Evolutionary conservation across 2,113 vertebrate genomes (phyloP), one percentile per base, ranked within the genome.

Genomic region (Elephantulus edwardii): DNA sequence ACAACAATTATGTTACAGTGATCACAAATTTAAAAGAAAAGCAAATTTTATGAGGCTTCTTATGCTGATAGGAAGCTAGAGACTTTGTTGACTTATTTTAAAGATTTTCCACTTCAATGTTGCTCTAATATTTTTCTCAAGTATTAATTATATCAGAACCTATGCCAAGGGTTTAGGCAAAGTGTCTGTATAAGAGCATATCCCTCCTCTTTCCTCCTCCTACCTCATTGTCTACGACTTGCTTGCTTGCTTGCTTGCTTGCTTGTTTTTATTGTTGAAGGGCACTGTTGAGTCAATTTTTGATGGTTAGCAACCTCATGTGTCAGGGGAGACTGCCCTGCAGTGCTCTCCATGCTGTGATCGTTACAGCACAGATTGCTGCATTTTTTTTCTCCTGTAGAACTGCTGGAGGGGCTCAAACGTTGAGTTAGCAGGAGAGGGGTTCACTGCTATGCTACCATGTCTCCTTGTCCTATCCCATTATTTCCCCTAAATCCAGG

Each of bases 1-100:
- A 24, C 58, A 26, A 50, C 19, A 48, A n/a, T 50, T 64, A 95
- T 68, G 46, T 44, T 87, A 83, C 50, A 54, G 86, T 28, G 30
- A 48, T 52, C 24, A 86, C 91, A 79, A 48, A 58, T 38, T 33
- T 70, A 46, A 77, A 79, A 93, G 85, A 52, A 86, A 80, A 78
- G 35, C 9, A 54, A 56, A 22, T 75, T 71, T 90, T 66, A 50
- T 52, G 38, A 52, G 82, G 50, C 84, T 30, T 46, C 50, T 60
- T 40, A 38, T 26, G 48, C 24, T 71, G 11, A 1, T 78, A 56
- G 83, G 44, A 80, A 66, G 60, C 66, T 71, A 64, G 54, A n/a
- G 14, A 64, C 44, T 89, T 56, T 83, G 56, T 75, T 76, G 60
- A 58, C 60, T 9, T 72, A 42, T 75, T 46, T 46, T 26, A 54